Evolutionary conservation across 2,888 invertebrate genomes (phyloP).

Genomic region (Nephrotoma guestfalica): DNA sequence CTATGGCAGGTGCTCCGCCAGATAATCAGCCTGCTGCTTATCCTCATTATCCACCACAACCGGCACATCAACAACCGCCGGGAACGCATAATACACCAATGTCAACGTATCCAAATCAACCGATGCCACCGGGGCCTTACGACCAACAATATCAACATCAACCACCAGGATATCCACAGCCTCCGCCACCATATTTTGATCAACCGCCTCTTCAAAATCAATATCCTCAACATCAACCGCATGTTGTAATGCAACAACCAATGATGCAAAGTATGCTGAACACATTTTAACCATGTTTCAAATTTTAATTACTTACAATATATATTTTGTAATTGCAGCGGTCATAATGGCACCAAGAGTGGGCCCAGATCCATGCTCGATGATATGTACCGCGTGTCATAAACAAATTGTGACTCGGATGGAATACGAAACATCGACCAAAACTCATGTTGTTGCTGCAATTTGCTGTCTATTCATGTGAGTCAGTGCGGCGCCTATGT

Average conservation of each 20-base stretch:
- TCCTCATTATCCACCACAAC: not conserved
- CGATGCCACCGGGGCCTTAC: not conserved
- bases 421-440: slow-evolving; percentile 22
- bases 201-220: not conserved
- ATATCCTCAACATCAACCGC: not conserved
- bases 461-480: slow-evolving; percentile 19
- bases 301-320: not conserved
- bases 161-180: not conserved
- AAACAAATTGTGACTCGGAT: slow-evolving; percentile 22
- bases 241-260: not conserved
- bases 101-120: not conserved
- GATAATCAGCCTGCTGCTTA: not conserved
- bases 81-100: not conserved
- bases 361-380: slow-evolving; percentile 21
- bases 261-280: not conserved
- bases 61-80: not conserved
- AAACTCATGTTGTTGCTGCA: slow-evolving; percentile 29
- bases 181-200: not conserved
- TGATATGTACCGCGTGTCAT: slow-evolving; percentile 28
- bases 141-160: not conserved
- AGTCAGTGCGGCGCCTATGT: not conserved
- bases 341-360: slow-evolving; percentile 11
- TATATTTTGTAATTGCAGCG: not conserved
- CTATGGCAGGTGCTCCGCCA: not conserved
- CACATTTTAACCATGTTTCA: not conserved